Evolutionary conservation across 2,797 vertebrate species (phyloP).

Genomic region (Myioborus melanocephalus): DNA sequence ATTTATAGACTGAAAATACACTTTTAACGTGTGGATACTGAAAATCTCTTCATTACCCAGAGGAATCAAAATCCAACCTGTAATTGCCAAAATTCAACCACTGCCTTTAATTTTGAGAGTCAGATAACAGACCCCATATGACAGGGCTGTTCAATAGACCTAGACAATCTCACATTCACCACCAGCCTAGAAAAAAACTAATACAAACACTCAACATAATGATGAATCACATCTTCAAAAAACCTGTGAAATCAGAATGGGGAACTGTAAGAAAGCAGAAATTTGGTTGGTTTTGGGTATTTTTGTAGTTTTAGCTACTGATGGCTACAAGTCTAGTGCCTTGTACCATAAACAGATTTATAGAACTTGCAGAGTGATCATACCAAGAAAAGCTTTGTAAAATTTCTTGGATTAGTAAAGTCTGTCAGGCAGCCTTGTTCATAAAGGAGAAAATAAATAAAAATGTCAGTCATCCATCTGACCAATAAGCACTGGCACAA

Average conservation of each 20-base stretch:
- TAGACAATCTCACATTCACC: neutral
- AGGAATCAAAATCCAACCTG: neutral
- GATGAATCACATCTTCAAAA: neutral
- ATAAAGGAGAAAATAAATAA: constrained; percentile 18
- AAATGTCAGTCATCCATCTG: constrained; percentile 38
- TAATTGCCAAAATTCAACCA: neutral
- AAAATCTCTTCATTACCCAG: neutral
- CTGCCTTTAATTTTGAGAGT: neutral
- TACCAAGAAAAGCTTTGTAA: neutral
- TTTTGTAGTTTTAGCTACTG: neutral
- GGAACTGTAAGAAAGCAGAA: neutral
- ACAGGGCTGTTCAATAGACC: neutral
- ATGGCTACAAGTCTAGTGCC: neutral
- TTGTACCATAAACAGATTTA: neutral
- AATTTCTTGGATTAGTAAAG: constrained; percentile 30
- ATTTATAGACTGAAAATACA: neutral
- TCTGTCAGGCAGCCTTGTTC: neutral
- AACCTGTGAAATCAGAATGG: rapidly evolving
- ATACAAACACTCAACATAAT: neutral
- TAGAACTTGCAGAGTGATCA: neutral
- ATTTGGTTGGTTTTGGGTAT: neutral
- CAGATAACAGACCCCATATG: neutral
- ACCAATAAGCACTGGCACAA: neutral
- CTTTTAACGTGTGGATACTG: neutral
- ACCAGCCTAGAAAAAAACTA: neutral